Conservation (phyloP, 2,113 vertebrate genomes). For the Chroicocephalus ridibundus region DNA sequence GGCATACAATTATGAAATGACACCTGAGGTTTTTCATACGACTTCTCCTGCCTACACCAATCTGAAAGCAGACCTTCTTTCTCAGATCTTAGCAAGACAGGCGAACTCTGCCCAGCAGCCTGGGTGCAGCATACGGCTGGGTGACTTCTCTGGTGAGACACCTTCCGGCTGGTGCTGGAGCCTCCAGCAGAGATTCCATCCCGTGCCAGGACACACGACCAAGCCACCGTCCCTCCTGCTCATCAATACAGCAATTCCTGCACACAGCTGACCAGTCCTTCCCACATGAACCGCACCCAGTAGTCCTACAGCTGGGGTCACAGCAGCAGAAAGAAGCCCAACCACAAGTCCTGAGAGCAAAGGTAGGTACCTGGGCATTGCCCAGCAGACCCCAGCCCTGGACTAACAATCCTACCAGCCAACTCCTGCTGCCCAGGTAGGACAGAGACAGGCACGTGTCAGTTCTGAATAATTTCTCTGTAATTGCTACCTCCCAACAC, state of each 20-base stretch:
- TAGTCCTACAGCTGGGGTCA: background rate
- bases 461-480: background rate
- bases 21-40: background rate
- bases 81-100: background rate
- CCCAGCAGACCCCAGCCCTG: background rate
- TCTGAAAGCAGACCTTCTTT: background rate
- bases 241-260: background rate
- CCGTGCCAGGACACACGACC: background rate
- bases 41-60: background rate
- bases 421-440: background rate
- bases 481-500: background rate
- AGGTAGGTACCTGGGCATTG: background rate
- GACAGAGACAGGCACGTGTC: background rate
- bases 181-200: background rate
- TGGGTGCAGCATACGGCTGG: background rate
- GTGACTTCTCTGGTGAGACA: background rate
- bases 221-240: background rate
- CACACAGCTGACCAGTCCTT: background rate
- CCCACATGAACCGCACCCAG: fast-evolving
- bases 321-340: background rate
- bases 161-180: background rate
- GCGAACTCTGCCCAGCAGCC: background rate
- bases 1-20: background rate
- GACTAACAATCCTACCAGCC: background rate
- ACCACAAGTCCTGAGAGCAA: fast-evolving